Evolutionary conservation across 2,888 invertebrate genomes (phyloP), one percentile per base, ranked within the genome.

Genomic region (Leucophenga montana): DNA sequence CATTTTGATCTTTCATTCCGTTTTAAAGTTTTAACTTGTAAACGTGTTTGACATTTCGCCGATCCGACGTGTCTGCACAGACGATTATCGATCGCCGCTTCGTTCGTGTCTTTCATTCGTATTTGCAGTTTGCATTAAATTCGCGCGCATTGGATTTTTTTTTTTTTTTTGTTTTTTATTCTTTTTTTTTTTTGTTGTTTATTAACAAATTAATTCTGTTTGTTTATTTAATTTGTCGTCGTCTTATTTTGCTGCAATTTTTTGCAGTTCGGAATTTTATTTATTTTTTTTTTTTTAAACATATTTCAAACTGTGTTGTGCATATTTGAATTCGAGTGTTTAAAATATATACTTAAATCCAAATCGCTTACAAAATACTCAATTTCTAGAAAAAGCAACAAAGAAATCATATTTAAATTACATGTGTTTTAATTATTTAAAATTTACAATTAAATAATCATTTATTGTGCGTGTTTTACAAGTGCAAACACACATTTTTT

Each of bases 1-100:
- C 74, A 77, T 77, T 77, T 79, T 75, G 78, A 71, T 77, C 75
- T 77, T 77, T 84, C 83, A 81, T 83, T 81, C 80, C 82, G 83
- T 70, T 82, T 83, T 68, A 69, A 75, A 75, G 84, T 75, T 74
- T 77, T 77, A 80, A 79, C 76, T 76, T 73, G 75, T 67, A 69
- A 84, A 78, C 85, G 85, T 79, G 80, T 77, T 69, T 68, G 68
- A 71, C 79, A 83, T 69, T 75, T 70, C 70, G 57, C 64, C 46
- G 57, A 54, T 65, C 64, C 48, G 61, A 20, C 53, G 64, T 46
- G 70, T 67, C 62, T 65, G 46, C 27, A 57, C 46, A 66, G 31
- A 39, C 22, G 68, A 39, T 68, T 57, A 48, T 27, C 20, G 56
- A 14, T 66, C 44, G 59, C 57, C 44, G 59, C 57, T 59, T 68